Evolutionary conservation across 2,113 vertebrate species (phyloP), one percentile per base, ranked within the genome.

Genomic region (Procavia capensis): DNA sequence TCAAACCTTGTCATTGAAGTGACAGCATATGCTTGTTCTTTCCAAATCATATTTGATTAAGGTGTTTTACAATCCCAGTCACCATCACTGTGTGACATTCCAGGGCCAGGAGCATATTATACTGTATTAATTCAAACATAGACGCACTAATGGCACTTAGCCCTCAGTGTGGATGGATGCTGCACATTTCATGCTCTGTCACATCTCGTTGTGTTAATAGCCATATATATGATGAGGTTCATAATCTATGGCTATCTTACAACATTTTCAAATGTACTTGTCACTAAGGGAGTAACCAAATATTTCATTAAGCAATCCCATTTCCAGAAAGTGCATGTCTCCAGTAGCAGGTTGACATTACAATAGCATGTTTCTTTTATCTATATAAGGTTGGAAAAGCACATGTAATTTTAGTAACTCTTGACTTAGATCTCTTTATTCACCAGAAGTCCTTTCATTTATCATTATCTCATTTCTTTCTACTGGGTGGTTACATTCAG

Each of bases 201-300:
- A 59, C 79, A 36, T 95, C 74, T 96, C 91, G 92, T 90, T 96
- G 54, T 47, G 90, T 89, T 93, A 68, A 93, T 57, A 93, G 41
- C 36, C 57, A 50, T 43, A 43, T 14, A 11, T 84, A 39, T 79
- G 19, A 91, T 72, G 34, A 83, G 63, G 74, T 75, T 39, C 34
- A 22, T 47, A 78, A 89, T 92, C 72, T 85, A 54, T 64, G 82
- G 10, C 74, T 94, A 27, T 96, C 83, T 89, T 88, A 47, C 27
- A 90, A 66, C 41, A 70, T 41, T 93, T 92, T 86, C 20, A 75
- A 85, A 50, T 68, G 54, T 5, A 91, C 25, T 95, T 95, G 31
- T 94, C 87, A 94, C 29, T 24, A 89, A 85, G 43, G 24, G 54
- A 94, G 25, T 79, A 80, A 10, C 47, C 83, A 61, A 78, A 50